These are phyloP conservation scores for Hirtodrosophila cameraria DNA, from an alignment of 2,888 invertebrate species.

Conservation along the genomic window DNA sequence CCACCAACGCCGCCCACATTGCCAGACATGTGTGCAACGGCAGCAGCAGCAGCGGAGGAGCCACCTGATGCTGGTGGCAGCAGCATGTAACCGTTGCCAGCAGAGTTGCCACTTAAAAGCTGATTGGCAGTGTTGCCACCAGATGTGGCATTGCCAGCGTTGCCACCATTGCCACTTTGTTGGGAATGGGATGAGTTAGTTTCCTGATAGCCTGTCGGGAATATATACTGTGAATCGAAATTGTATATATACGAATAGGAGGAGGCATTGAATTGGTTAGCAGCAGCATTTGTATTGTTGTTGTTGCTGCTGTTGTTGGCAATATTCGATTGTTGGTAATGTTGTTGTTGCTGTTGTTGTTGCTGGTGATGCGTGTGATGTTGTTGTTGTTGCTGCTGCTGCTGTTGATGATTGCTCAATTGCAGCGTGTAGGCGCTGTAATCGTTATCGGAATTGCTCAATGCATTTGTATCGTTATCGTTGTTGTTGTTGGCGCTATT, in stretches of 20 bases:
- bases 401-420: constrained; percentile 56
- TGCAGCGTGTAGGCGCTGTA: constrained; percentile 79
- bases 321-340: constrained; percentile 83
- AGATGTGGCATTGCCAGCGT: constrained; percentile 85
- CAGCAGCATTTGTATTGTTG: constrained; percentile 60
- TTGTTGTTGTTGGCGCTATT: constrained; percentile 61
- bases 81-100: constrained; percentile 85
- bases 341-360: constrained; percentile 79
- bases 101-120: constrained; percentile 86
- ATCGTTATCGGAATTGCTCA: constrained; percentile 71
- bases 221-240: constrained; percentile 86
- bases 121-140: constrained; percentile 86
- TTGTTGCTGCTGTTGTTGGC: constrained; percentile 82
- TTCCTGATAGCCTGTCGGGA: constrained; percentile 85
- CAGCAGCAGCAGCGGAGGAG: constrained; percentile 62
- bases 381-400: constrained; percentile 63
- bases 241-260: constrained; percentile 85
- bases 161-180: constrained; percentile 82
- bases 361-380: constrained; percentile 59
- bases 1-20: constrained; percentile 71
- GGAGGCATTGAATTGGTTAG: constrained; percentile 81
- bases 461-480: constrained; percentile 68
- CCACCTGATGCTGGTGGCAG: constrained; percentile 82
- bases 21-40: constrained; percentile 82
- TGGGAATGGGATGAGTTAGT: constrained; percentile 84